Conservation (phyloP, 2,797 vertebrate genomes). For the Chromis chromis region DNA sequence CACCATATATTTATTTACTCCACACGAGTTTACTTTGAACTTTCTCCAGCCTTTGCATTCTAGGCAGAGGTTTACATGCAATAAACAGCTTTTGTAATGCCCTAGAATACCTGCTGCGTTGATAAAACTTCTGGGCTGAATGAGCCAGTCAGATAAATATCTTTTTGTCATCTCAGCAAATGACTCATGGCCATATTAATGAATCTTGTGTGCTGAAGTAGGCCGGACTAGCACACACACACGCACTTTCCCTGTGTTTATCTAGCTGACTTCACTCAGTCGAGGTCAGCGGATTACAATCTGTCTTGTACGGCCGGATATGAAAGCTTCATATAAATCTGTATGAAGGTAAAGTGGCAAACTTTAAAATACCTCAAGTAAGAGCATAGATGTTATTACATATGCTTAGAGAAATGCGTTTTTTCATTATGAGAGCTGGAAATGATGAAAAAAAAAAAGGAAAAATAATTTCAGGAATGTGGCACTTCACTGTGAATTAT, state of each 20-base stretch:
- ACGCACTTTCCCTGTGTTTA: constrained; percentile 16
- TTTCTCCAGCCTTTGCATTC: constrained; percentile 17
- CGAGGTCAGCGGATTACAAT: constrained; percentile 45
- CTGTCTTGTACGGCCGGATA: constrained; percentile 38
- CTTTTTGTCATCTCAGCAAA: constrained; percentile 34
- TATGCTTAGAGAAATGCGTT: neutral
- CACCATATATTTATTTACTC: neutral
- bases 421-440: neutral
- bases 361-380: neutral
- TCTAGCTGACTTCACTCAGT: constrained; percentile 40
- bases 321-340: constrained; percentile 51
- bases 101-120: constrained; percentile 29
- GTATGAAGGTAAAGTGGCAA: constrained; percentile 11
- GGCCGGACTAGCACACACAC: constrained; percentile 5
- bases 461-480: constrained; percentile 12
- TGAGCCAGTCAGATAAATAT: constrained; percentile 26
- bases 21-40: constrained; percentile 4
- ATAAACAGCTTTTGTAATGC: constrained; percentile 24
- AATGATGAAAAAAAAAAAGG: neutral
- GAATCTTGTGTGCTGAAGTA: constrained; percentile 26
- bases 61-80: constrained; percentile 11
- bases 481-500: constrained; percentile 33
- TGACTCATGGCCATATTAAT: constrained; percentile 39
- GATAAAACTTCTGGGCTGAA: constrained; percentile 27
- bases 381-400: constrained; percentile 17